Evolutionary conservation across 2,888 invertebrate species (phyloP).

Genomic region (Caenorhabditis zanzibari): DNA sequence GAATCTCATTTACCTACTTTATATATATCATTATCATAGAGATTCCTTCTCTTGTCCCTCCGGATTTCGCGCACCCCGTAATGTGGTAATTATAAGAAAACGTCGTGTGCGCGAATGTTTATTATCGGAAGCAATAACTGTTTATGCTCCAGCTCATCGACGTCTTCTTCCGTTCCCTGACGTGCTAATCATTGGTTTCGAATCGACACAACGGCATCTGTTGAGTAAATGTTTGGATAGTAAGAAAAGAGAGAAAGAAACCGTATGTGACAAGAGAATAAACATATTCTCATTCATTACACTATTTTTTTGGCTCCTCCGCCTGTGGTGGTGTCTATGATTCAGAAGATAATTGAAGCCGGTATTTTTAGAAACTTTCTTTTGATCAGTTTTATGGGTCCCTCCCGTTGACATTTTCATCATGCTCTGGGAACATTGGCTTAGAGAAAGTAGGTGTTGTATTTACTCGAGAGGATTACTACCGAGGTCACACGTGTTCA

Average conservation of each 20-base stretch:
- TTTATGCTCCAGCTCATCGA: constrained; percentile 40
- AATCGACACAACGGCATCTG: constrained; percentile 30
- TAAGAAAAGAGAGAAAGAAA: no score
- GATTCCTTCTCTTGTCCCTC: background rate
- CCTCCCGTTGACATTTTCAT: background rate
- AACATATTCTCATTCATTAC: constrained; percentile 21
- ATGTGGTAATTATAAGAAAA: constrained; percentile 19
- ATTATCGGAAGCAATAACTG: constrained; percentile 12
- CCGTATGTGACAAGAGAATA: constrained; percentile 13
- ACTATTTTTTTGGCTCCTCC: background rate
- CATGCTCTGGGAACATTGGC: background rate
- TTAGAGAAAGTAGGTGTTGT: constrained; percentile 2
- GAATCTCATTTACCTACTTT: no score
- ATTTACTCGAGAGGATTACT: constrained; percentile 35
- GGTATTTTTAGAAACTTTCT: background rate
- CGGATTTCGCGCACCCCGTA: background rate
- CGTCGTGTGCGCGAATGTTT: constrained; percentile 26
- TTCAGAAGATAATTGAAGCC: constrained; percentile 13
- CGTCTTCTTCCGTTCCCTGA: constrained; percentile 14
- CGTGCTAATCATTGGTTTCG: constrained; percentile 49
- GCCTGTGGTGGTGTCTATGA: constrained; percentile 3
- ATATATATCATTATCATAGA: no score
- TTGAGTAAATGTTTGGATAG: constrained; percentile 42
- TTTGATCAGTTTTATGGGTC: background rate
- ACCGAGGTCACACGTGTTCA: constrained; percentile 51